Evolutionary conservation across 64 coral and sea anemone genomes (phyloP).

Genomic region (Montipora foliosa): DNA sequence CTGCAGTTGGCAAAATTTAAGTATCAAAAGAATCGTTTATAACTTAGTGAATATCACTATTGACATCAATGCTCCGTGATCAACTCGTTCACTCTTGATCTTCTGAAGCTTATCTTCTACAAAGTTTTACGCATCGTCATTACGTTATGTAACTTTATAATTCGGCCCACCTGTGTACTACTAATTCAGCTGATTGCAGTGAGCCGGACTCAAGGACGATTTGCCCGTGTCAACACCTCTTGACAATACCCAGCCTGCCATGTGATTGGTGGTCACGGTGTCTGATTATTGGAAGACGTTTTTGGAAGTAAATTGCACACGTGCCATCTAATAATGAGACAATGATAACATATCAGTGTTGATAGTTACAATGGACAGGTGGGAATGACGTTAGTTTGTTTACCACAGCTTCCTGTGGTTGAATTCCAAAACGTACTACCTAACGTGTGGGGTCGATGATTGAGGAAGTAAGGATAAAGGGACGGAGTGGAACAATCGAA

Average conservation of each 20-base stretch:
- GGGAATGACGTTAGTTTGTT: conserved; percentile 3
- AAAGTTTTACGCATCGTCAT: no score
- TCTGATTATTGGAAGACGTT: no score
- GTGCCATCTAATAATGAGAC: not conserved
- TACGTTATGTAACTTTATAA: no score
- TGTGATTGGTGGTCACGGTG: not conserved
- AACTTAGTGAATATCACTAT: no score
- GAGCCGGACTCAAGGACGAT: not conserved
- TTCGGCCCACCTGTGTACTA: no score
- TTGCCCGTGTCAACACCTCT: not conserved
- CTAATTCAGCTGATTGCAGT: no score
- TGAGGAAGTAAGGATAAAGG: not conserved
- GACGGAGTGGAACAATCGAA: no score
- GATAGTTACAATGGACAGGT: not conserved
- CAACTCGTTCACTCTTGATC: no score
- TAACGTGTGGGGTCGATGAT: not conserved
- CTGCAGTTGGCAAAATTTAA: no score
- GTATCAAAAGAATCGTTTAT: no score
- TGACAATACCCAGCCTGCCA: not conserved
- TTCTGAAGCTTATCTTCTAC: no score
- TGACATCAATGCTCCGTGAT: no score
- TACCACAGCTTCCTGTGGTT: not conserved
- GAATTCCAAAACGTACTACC: not conserved
- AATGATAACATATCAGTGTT: not conserved
- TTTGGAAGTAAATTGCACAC: not conserved